Conservation (phyloP, 2,113 vertebrate species). For the Hepsetus odoe region DNA sequence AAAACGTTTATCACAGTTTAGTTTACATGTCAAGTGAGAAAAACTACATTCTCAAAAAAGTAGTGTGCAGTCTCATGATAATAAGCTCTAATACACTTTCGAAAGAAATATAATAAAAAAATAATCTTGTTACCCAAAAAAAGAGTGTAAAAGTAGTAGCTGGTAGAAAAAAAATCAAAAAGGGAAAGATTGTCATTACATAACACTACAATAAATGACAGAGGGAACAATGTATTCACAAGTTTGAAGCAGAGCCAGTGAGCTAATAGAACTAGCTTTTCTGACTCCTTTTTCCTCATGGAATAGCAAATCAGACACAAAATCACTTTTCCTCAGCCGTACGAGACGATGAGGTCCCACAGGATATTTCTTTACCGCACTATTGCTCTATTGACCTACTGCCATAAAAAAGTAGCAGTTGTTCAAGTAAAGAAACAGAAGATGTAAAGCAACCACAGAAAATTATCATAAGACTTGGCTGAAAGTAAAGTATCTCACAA, state of each 20-base stretch:
- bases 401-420: slow-evolving; percentile 16
- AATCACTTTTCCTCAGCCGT: slow-evolving; percentile 14
- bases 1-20: slow-evolving; percentile 38
- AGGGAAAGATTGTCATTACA: background rate
- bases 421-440: slow-evolving; percentile 39
- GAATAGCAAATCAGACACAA: slow-evolving; percentile 9
- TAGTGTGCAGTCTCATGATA: slow-evolving; percentile 30
- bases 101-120: background rate
- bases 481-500: slow-evolving; percentile 8
- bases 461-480: slow-evolving; percentile 14
- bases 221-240: slow-evolving; percentile 5
- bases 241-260: background rate
- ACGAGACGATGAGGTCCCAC: slow-evolving; percentile 10
- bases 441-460: slow-evolving; percentile 42
- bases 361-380: background rate
- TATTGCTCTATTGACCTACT: slow-evolving; percentile 14
- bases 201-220: background rate
- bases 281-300: background rate
- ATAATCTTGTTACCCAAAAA: background rate
- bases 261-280: slow-evolving; percentile 13
- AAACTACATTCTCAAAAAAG: slow-evolving; percentile 1
- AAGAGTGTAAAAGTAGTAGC: background rate
- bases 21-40: slow-evolving; percentile 21
- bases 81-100: background rate
- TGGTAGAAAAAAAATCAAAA: background rate